A percentile compares a stretch with the other conserved stretches of the same genome.
phyloP scores from a whole-genome alignment of 2,888 invertebrate species.

The Acanthacorydalis orientalis region DNA sequence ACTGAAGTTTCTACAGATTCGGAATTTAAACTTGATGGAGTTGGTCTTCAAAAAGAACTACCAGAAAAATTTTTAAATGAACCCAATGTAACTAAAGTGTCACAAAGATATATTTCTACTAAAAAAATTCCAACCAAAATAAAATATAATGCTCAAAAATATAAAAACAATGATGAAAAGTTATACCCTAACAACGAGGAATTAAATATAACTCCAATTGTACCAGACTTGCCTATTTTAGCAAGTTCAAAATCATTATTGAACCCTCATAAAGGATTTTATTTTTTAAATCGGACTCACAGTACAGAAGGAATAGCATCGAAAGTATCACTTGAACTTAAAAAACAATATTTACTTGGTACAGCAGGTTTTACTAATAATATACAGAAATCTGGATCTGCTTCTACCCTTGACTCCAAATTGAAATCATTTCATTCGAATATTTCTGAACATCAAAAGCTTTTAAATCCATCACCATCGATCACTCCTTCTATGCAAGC shows the following conservation, averaged over 20 bases:
- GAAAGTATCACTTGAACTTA: conserved; percentile 71
- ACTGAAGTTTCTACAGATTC: conserved; percentile 88
- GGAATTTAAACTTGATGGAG: conserved; percentile 73
- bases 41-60: conserved; percentile 49
- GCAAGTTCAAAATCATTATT: conserved; percentile 24
- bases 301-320: conserved; percentile 79
- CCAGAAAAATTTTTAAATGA: conserved; percentile 65
- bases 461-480: conserved; percentile 59
- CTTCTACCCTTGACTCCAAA: conserved; percentile 69
- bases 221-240: conserved; percentile 13
- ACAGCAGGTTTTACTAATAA: conserved; percentile 46
- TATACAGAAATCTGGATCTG: conserved; percentile 67
- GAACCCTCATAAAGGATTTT: conserved; percentile 50
- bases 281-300: conserved; percentile 63
- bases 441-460: conserved; percentile 77
- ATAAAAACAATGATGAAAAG: conserved; percentile 24
- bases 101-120: conserved; percentile 27
- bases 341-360: conserved; percentile 68
- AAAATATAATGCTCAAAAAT: conserved; percentile 23
- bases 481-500: conserved; percentile 54
- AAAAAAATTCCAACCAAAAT: conserved; percentile 42
- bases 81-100: conserved; percentile 34
- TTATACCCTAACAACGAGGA: conserved; percentile 14
- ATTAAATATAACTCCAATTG: conserved; percentile 26
- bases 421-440: conserved; percentile 69